A percentile compares a stretch with the other conserved stretches of the same genome.
These are phyloP conservation scores for Brachirus orientalis DNA, from an alignment of 2,113 vertebrate genomes.

Conservation along the genomic window DNA sequence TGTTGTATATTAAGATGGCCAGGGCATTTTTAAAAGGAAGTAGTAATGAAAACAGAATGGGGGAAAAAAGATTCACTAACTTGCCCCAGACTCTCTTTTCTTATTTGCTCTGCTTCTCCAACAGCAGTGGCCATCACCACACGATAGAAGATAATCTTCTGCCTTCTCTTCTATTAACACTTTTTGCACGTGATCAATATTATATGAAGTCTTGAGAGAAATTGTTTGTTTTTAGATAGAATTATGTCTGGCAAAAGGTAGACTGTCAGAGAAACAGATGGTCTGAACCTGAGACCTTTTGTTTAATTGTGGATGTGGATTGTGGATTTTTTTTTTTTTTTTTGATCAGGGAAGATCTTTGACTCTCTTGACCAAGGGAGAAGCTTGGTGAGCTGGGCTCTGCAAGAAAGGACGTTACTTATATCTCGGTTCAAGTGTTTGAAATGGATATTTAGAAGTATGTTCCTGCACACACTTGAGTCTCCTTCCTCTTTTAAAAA, in stretches of 20 bases:
- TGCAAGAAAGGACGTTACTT: conserved; percentile 48
- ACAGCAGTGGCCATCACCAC: conserved; percentile 24
- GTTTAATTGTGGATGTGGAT: conserved; percentile 65
- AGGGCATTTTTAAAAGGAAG: conserved; percentile 64
- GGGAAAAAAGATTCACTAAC: conserved; percentile 45
- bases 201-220: no score
- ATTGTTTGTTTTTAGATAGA: no score
- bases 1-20: conserved; percentile 76
- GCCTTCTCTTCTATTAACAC: no score
- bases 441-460: conserved; percentile 64
- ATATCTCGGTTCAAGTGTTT: conserved; percentile 69
- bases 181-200: no score
- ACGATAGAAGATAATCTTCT: not conserved
- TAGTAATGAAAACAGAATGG: conserved; percentile 73
- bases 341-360: conserved; percentile 32
- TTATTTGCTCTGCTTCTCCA: conserved; percentile 28
- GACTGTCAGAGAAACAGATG: conserved; percentile 53
- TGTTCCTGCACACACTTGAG: conserved; percentile 38
- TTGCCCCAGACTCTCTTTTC: conserved; percentile 29
- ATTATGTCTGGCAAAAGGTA: no score
- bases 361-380: conserved; percentile 35
- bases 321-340: conserved; percentile 35
- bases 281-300: conserved; percentile 49
- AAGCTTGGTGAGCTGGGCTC: conserved; percentile 41
- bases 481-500: conserved; percentile 46